Evolutionary conservation across 2,797 vertebrate genomes (phyloP), one percentile per base, ranked within the genome.

Genomic region (Takifugu rubripes): DNA sequence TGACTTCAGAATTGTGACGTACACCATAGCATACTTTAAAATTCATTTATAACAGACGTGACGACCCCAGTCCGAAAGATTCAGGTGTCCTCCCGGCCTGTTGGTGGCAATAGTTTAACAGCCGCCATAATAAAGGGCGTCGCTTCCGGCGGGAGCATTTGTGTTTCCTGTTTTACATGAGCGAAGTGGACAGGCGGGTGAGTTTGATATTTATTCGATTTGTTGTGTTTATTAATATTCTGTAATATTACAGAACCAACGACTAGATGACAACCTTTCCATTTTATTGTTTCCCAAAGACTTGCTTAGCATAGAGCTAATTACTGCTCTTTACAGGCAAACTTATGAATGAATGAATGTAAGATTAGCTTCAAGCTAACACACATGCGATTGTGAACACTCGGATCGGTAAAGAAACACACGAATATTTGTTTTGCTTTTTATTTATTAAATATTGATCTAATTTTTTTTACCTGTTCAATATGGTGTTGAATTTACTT

Each of bases 71-170:
- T 29, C 27, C 27, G 6, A 21, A 21, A 11, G 8, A 0, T 68
- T 67, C 0, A 70, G 64, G 78, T 78, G 8, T 0, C 58, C 62
- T 77, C 66, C 77, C 2, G 44, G 5, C 78, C 83, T 69, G 71
- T 49, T 1, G 81, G 82, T 0, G 84, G 82, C 83, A 27, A 2
- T 44, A 6, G n/a, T 2, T 4, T 0, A 12, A 1, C 6, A 0
- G 3, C 1, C 17, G 1, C 49, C 54, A 58, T 61, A 59, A 4
- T 12, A 3, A 49, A 43, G 1, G 15, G 48, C 14, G 17, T 3
- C 3, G 9, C n/a, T 3, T 1, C 5, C 54, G 54, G 44, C 31
- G 48, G 7, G n/a, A n/a, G 11, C 6, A 25, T 7, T 2, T 3
- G 29, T 21, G 36, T 24, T 78, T 86, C 77, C 79, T 6, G 72